These are phyloP conservation scores for Tapirus indicus DNA, from an alignment of 2,797 vertebrate species.

Conservation along the genomic window DNA sequence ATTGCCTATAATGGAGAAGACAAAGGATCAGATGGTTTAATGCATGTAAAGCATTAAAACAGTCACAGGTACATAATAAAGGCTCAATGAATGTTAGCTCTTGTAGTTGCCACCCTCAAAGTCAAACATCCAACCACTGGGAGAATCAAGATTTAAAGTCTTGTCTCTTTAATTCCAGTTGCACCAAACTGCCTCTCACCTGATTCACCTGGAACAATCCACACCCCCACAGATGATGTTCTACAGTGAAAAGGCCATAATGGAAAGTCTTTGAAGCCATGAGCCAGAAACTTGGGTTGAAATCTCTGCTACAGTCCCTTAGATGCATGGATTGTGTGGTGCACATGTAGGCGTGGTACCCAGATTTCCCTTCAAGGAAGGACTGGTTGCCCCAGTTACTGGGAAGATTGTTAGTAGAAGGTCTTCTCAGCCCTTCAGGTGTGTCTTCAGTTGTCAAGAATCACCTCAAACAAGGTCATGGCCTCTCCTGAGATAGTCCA, in stretches of 20 bases:
- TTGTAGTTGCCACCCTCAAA: neutral
- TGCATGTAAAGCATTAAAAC: neutral
- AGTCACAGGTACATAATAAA: neutral
- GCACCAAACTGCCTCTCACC: neutral
- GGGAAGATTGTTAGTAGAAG: neutral
- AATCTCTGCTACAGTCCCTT: neutral
- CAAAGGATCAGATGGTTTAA: slow-evolving; percentile 6
- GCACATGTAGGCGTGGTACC: neutral
- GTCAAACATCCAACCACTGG: neutral
- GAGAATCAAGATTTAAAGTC: neutral
- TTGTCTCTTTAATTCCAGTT: neutral
- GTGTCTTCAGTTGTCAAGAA: neutral
- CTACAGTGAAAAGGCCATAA: neutral
- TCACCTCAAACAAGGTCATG: neutral
- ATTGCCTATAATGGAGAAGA: neutral
- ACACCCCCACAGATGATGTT: neutral
- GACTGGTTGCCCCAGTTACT: neutral
- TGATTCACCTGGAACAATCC: neutral
- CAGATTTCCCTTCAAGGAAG: neutral
- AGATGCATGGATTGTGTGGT: neutral
- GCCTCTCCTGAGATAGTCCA: neutral
- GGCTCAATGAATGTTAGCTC: neutral
- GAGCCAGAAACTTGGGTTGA: neutral
- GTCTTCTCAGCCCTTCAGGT: neutral
- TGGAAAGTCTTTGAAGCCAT: neutral